Conservation (phyloP, 2,888 invertebrate species). For the Aspidiotus rigidus region DNA sequence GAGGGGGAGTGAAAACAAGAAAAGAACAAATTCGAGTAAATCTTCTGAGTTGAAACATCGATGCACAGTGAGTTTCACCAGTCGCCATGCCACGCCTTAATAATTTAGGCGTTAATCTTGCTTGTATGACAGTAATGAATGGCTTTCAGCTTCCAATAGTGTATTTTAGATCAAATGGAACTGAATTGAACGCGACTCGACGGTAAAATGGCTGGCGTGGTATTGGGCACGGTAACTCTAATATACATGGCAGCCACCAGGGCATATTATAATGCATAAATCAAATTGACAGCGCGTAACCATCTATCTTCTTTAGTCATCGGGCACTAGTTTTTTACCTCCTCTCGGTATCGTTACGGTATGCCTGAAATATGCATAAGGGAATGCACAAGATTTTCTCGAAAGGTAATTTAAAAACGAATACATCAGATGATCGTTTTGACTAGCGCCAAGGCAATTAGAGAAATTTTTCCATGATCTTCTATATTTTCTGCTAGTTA, state of each 20-base stretch:
- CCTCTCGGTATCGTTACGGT: too few relatives aligned
- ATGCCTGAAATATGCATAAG: too few relatives aligned
- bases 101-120: slow-evolving; percentile 33
- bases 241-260: slow-evolving; percentile 18
- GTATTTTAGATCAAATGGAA: slow-evolving; percentile 22
- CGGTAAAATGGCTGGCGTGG: slow-evolving; percentile 25
- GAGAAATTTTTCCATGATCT: too few relatives aligned
- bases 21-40: neutral
- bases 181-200: slow-evolving; percentile 6
- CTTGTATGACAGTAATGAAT: slow-evolving; percentile 26
- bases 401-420: too few relatives aligned
- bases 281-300: slow-evolving; percentile 26
- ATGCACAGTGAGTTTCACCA: neutral
- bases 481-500: too few relatives aligned
- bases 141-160: slow-evolving; percentile 30
- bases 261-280: slow-evolving; percentile 15
- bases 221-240: slow-evolving; percentile 16
- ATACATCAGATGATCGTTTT: too few relatives aligned
- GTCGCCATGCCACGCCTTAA: slow-evolving; percentile 28
- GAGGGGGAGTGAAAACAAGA: neutral
- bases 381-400: too few relatives aligned
- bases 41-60: neutral
- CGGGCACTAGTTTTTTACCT: neutral
- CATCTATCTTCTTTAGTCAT: slow-evolving; percentile 29
- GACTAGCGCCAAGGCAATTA: too few relatives aligned